Percentiles rank a stretch among this genome's conserved stretches.
Conservation (phyloP, 2,113 vertebrate genomes). For the Callorhinus ursinus region DNA sequence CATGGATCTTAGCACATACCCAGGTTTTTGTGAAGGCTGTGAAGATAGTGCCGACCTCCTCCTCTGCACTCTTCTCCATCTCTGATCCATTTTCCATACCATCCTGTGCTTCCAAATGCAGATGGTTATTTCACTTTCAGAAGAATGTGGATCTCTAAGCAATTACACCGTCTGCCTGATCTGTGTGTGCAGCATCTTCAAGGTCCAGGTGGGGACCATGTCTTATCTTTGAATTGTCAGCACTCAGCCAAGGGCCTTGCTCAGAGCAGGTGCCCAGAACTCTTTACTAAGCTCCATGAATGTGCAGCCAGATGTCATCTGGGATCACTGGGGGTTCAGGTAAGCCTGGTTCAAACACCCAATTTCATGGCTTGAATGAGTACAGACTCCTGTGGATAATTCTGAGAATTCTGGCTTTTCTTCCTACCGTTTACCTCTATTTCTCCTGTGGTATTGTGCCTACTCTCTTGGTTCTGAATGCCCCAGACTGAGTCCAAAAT, state of each 20-base stretch:
- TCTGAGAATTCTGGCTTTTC: background rate
- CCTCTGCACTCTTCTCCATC: background rate
- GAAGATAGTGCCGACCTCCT: background rate
- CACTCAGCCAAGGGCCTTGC: background rate
- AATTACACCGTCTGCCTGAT: background rate
- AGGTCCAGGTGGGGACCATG: background rate
- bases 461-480: too few relatives aligned
- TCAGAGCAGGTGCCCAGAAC: background rate
- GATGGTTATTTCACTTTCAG: background rate
- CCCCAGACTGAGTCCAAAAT: background rate
- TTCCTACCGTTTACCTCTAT: background rate
- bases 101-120: background rate
- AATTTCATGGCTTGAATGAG: background rate
- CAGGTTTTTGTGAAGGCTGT: background rate
- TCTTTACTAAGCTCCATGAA: background rate
- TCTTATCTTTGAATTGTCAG: background rate
- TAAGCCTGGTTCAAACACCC: background rate
- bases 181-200: background rate
- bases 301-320: background rate
- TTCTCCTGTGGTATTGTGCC: background rate
- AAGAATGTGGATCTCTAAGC: rapidly evolving
- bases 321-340: background rate
- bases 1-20: background rate
- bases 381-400: background rate
- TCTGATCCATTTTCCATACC: background rate